Percentiles rank a stretch among this genome's conserved stretches.
phyloP scores from a whole-genome alignment of 2,113 vertebrate species.

The Progne subis region DNA sequence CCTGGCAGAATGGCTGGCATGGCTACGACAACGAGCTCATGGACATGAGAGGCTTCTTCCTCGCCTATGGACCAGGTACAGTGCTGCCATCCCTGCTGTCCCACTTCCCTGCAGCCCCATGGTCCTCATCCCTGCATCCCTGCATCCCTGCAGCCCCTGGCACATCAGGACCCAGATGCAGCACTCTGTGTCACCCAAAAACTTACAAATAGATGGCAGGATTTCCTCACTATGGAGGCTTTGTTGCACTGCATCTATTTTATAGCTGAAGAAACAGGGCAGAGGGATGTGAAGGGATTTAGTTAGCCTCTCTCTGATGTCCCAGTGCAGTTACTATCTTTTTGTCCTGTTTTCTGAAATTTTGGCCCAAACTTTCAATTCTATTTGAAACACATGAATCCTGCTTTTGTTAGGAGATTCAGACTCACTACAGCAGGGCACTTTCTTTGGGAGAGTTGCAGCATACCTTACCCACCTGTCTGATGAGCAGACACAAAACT shows the following conservation, averaged over 20 bases:
- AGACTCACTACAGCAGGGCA: fast-evolving
- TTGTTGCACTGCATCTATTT: background rate
- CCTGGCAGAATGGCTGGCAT: constrained; percentile 94
- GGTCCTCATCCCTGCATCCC: background rate
- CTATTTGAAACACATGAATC: background rate
- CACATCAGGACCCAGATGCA: background rate
- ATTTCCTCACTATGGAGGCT: background rate
- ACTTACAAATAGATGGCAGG: background rate
- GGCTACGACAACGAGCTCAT: constrained; percentile 93
- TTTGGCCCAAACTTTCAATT: background rate
- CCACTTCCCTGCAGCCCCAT: fast-evolving
- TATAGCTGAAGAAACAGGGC: background rate
- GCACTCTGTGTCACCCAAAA: background rate
- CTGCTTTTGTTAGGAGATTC: background rate
- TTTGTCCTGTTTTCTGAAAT: background rate
- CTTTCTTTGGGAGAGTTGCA: background rate
- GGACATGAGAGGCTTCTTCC: constrained; percentile 92
- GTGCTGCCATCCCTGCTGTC: background rate
- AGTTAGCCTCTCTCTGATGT: background rate
- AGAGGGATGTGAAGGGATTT: background rate
- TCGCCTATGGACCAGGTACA: constrained; percentile 92
- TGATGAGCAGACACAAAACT: fast-evolving
- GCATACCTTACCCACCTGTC: background rate
- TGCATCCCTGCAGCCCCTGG: background rate
- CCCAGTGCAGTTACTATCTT: background rate